Percentiles rank a stretch among this genome's conserved stretches.
phyloP scores from a whole-genome alignment of 2,113 vertebrate species.

The Phalacrocorax pelagicus region DNA sequence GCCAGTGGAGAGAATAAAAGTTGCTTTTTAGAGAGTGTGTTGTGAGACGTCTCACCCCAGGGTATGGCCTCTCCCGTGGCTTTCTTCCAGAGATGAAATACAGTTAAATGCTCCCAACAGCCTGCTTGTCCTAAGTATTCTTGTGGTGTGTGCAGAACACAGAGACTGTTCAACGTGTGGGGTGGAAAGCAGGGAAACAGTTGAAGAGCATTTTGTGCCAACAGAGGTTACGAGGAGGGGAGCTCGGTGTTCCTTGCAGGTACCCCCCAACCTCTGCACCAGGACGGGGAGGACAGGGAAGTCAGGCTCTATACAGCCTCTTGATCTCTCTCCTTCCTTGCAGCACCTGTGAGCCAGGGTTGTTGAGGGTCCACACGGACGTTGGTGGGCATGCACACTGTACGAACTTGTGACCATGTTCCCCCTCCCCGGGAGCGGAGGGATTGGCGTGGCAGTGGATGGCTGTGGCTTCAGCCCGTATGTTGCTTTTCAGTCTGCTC shows the following conservation, averaged over 20 bases:
- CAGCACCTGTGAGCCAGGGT: not conserved
- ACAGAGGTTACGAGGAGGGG: not conserved
- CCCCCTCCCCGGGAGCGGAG: not conserved
- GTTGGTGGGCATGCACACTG: fast-evolving
- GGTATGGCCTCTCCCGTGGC: not conserved
- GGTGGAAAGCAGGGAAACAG: not conserved
- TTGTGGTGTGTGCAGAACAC: not conserved
- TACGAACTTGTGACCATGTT: fast-evolving
- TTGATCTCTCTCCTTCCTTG: fast-evolving
- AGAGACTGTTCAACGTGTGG: not conserved
- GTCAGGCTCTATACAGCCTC: not conserved
- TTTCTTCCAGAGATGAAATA: not conserved
- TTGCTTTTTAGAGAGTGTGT: not conserved
- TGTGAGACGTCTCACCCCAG: not conserved
- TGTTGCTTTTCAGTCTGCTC: not conserved
- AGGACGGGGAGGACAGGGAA: not conserved
- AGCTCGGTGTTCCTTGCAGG: not conserved
- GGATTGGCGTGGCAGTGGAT: not conserved
- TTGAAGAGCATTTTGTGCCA: not conserved
- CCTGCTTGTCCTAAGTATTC: not conserved
- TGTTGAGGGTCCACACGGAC: fast-evolving
- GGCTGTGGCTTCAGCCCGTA: fast-evolving
- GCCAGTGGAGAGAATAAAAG: not conserved
- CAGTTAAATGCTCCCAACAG: not conserved
- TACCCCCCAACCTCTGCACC: not conserved